Evolutionary conservation across 2,888 invertebrate species (phyloP).

Genomic region (Ephialtes manifestator): DNA sequence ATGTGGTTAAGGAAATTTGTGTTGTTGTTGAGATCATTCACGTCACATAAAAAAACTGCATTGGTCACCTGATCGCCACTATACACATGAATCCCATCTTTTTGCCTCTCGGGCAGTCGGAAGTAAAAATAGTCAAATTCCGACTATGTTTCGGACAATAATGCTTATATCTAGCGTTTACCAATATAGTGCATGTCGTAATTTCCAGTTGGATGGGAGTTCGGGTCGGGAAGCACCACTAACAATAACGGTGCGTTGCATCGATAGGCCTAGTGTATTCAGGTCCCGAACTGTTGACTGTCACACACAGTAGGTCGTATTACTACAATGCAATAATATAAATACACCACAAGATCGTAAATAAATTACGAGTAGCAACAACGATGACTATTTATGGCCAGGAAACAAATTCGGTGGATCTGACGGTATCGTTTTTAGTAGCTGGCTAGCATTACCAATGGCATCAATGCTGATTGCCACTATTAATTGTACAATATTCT

Average conservation of each 20-base stretch:
- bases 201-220: conserved; percentile 44
- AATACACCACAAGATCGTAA: conserved; percentile 67
- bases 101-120: no score
- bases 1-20: no score
- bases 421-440: background rate
- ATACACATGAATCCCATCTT: no score
- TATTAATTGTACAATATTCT: conserved; percentile 66
- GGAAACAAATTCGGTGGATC: conserved; percentile 33
- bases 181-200: conserved; percentile 31
- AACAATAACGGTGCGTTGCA: conserved; percentile 17
- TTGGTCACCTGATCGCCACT: no score
- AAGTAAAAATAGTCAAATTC: background rate
- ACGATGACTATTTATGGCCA: conserved; percentile 71
- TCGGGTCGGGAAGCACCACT: conserved; percentile 11
- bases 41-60: no score
- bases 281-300: background rate
- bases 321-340: conserved; percentile 45
- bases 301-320: background rate
- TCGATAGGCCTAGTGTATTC: background rate
- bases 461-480: conserved; percentile 40
- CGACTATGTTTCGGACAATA: background rate
- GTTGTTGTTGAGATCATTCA: no score
- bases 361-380: conserved; percentile 68
- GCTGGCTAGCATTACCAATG: conserved; percentile 57
- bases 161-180: conserved; percentile 44